Base-by-base conservation (phyloP, 2,113 vertebrate species). In the Microtus pennsylvanicus region DNA sequence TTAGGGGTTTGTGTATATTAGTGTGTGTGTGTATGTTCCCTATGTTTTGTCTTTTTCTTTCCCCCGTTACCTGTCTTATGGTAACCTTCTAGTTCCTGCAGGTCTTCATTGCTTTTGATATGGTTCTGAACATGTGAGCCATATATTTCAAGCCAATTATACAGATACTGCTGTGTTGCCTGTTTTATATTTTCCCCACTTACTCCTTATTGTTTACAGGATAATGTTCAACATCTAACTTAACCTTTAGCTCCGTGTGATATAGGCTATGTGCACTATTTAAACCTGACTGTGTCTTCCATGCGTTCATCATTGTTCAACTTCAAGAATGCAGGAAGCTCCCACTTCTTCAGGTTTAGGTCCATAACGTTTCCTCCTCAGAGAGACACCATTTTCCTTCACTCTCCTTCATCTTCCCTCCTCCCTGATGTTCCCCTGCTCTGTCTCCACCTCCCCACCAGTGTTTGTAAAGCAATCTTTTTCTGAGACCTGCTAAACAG, bases 361-460 rank as follows among this genome's bases (percentile, higher is more conserved):
- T 4, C 19, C n/a, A 0, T 14, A 16, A 26, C 19, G 4, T 38
- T 50, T 21, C 26, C 22, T 83, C 26, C 65, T 30, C 7, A 1
- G 55, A 21, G 30, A 58, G 42, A 52, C 35, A 38, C 50, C 19
- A 13, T 35, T 45, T 35, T 87, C 16, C 30, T 13, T 75, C 38
- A 4, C 14, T 83, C 1, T 16, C 5, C 16, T 47, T 45, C 5
- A 0, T 45, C 26, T 0, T 52, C 19, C 11, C 70, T 45, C 7
- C 88, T 69, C 45, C 28, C 47, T 80, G 33, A 74, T 33, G 17
- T 50, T 8, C 0, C 1, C 4, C 47, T 67, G 16, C 21, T 81
- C 42, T 42, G 11, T 26, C 17, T 33, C 19, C 11, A 21, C 26
- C 21, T 91, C 8, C 33, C 9, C 9, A 80, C 21, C 19, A 52